Evolutionary conservation across 2,888 invertebrate species (phyloP).

Genomic region (Drosophila anomalata): DNA sequence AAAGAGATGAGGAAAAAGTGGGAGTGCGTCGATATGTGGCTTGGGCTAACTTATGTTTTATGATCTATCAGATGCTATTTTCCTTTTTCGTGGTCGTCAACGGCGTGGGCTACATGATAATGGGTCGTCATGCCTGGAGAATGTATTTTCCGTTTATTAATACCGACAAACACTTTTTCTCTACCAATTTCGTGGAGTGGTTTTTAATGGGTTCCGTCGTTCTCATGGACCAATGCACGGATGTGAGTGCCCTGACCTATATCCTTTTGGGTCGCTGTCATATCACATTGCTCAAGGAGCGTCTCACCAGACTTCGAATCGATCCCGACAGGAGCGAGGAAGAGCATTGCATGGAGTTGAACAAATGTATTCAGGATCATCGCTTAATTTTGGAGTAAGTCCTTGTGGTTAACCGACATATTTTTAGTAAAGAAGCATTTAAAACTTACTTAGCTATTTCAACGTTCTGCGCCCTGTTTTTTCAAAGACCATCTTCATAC

Average conservation of each 20-base stretch:
- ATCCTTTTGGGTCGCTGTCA: conserved; percentile 44
- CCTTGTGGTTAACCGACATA: no score
- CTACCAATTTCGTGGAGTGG: conserved; percentile 32
- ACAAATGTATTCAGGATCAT: conserved; percentile 52
- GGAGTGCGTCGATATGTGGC: conserved; percentile 35
- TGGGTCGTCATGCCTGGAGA: conserved; percentile 46
- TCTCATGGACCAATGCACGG: conserved; percentile 37
- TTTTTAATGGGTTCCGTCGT: conserved; percentile 37
- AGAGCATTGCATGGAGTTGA: conserved; percentile 37
- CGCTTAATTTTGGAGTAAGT: conserved; percentile 44
- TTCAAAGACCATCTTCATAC: conserved; percentile 59
- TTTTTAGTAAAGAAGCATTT: no score
- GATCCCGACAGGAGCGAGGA: conserved; percentile 28
- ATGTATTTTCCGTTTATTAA: conserved; percentile 49
- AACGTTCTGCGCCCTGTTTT: conserved; percentile 40
- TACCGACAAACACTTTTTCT: conserved; percentile 25
- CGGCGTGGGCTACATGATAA: conserved; percentile 4
- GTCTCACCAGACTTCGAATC: conserved; percentile 35
- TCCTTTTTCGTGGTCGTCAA: conserved; percentile 26
- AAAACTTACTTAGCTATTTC: no score
- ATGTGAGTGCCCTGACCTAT: conserved; percentile 45
- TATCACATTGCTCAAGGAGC: conserved; percentile 38
- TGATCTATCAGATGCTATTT: conserved; percentile 35
- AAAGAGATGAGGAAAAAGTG: conserved; percentile 5
- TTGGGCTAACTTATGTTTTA: conserved; percentile 23